Evolutionary conservation across 35 echinoderm and acorn worm species (phyloP).

Genomic region (Apostichopus californicus): DNA sequence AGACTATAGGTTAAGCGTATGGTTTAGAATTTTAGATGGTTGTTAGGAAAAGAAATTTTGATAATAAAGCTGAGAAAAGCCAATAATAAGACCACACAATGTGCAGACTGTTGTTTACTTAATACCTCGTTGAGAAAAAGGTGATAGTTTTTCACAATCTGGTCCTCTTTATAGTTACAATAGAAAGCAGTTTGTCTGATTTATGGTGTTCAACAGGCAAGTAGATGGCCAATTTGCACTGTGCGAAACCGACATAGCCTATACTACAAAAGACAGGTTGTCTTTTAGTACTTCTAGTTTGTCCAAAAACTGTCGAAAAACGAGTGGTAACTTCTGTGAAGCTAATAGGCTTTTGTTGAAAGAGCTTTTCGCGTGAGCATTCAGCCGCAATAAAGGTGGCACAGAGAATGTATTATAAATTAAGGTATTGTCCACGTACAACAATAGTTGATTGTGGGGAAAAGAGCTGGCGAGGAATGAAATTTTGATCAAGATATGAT

Average conservation of each 20-base stretch:
- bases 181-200: neutral
- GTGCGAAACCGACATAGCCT: neutral
- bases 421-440: neutral
- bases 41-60: too few relatives aligned
- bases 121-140: neutral
- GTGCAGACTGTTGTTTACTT: too few relatives aligned
- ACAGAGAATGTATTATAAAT: neutral
- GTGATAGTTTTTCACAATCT: neutral
- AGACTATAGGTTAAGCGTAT: too few relatives aligned
- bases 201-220: neutral
- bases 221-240: neutral
- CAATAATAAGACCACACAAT: too few relatives aligned
- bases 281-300: neutral
- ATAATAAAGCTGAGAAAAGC: too few relatives aligned
- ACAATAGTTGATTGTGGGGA: neutral
- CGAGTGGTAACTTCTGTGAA: neutral
- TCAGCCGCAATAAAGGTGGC: neutral
- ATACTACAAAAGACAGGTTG: neutral
- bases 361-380: neutral
- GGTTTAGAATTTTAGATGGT: too few relatives aligned
- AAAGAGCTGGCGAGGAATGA: neutral
- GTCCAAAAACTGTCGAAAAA: neutral
- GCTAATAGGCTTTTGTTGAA: neutral
- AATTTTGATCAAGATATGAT: neutral
- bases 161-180: neutral